Base-by-base conservation (phyloP, 2,888 invertebrate species). In the Eurois occulta region DNA sequence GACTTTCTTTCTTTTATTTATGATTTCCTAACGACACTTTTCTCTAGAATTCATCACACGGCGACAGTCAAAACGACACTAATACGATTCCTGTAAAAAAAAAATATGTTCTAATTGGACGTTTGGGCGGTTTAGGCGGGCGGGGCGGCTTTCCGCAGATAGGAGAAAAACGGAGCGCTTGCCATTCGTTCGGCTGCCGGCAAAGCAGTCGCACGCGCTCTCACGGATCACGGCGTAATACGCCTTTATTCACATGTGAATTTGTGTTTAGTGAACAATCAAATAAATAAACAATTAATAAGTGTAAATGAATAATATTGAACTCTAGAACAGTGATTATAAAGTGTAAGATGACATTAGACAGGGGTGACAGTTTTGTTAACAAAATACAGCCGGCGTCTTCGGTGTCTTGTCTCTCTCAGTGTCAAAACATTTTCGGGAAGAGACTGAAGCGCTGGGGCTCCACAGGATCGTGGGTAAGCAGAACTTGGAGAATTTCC, bases 391-490 rank as follows among this genome's bases (percentile, higher is more conserved):
- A 96, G 91, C 96, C 96, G 82, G 97, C 97, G 11, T 93, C 96
- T 60, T 97, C 97, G 41, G 96, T 97, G 77, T 97, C 97, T 80
- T 97, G 97, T 86, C 93, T 97, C 89, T 96, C 96, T 81, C 96
- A 96, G 95, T 97, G 95, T 91, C 97, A 97, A 94, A 97, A 97
- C 94, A 97, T 97, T 92, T 97, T 98, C 92, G 97, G 97, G 78
- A 97, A 97, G 87, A 96, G 97, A 89, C 96, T 98, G 76, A 97
- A 98, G 90, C 96, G 98, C 93, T 98, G 98, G 98, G 97, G 98
- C 81, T 98, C 98, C 83, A 98, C 98, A 2, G 98, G 98, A 91
- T 98, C 98, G 88, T 98, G 98, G 98, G 98, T 98, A 96, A 97
- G 97, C 80, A 81, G 72, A 48, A 4, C 28, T 70, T 46, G 3